These are phyloP conservation scores for Acanthurus lineatus DNA, from an alignment of 2,797 vertebrate genomes.

Conservation along the genomic window DNA sequence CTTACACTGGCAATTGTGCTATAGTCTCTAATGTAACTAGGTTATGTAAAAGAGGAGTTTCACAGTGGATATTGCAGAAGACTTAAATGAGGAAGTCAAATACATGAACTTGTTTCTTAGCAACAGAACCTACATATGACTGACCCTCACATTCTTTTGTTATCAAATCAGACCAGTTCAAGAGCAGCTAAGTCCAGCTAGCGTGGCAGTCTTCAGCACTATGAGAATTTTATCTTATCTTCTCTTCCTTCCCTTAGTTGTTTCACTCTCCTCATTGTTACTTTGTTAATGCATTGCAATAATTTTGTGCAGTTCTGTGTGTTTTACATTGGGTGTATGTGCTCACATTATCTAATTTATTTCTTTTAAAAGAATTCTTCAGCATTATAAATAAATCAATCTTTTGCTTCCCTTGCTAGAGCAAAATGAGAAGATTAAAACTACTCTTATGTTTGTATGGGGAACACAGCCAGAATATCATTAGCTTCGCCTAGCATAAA, in stretches of 20 bases:
- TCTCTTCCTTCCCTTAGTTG: slow-evolving; percentile 1
- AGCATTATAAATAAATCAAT: too few relatives aligned
- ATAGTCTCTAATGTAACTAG: not conserved
- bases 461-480: too few relatives aligned
- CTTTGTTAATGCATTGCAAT: not conserved
- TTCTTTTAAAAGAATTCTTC: too few relatives aligned
- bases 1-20: slow-evolving; percentile 9
- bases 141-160: not conserved
- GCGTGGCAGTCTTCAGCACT: not conserved
- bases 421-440: not conserved
- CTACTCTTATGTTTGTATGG: too few relatives aligned
- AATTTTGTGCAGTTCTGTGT: not conserved
- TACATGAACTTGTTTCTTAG: not conserved
- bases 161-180: not conserved
- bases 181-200: not conserved
- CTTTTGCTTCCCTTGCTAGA: not conserved
- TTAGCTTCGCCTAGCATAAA: too few relatives aligned
- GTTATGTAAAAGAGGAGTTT: not conserved
- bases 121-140: not conserved
- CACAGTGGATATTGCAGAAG: not conserved
- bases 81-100: not conserved
- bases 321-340: not conserved
- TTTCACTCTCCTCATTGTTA: not conserved
- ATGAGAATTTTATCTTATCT: not conserved
- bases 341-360: not conserved